Base-by-base conservation (phyloP, 2,888 invertebrate genomes). In the Nemotelus nigrinus region DNA sequence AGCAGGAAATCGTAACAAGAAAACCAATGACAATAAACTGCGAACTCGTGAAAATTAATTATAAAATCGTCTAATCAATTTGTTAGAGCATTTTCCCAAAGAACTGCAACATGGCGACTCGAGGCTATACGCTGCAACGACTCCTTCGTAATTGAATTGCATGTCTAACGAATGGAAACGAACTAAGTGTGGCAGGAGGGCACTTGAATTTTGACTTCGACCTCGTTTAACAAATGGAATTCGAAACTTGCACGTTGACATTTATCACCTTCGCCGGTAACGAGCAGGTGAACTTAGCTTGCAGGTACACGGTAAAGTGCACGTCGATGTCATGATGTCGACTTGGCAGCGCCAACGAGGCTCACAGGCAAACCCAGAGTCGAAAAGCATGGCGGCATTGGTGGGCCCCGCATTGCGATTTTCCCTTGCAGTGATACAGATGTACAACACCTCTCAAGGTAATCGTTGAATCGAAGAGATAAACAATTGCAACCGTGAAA, bases 401-500 rank as follows among this genome's bases (percentile, higher is more conserved):
- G 25, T 25, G 25, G 25, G 25, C 25, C 25, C 25, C 25, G 25
- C 25, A 25, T 25, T 25, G 25, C 25, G 25, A 25, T 25, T 25
- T 25, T 25, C 25, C 25, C 39, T 50, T 53, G 25, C 25, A 7
- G 41, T 47, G 57, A 48, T 58, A 45, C 45, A 60, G 48, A 60
- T 25, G 60, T 47, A 72, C 58, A 25, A 25, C 25, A 72, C 60
- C 74, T 74, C 41, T 63, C 74, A 74, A 74, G 74, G 74, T 74
- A 74, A 74, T 48, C 43, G 74, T 74, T 41, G 74, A 74, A 63
- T 63, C 63, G 74, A 43, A 63, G 41, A 60, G 63, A 74, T 74
- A 74, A 74, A 74, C 74, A 76, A 65, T 76, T 65, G 76, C 39
- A 76, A 25, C 76, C 76, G 65, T 76, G 65, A 76, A 76, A 76